A percentile compares a stretch with the other conserved stretches of the same genome.
Evolutionary conservation across 2,113 vertebrate genomes (phyloP).

Genomic region (Crotalus helleri): DNA sequence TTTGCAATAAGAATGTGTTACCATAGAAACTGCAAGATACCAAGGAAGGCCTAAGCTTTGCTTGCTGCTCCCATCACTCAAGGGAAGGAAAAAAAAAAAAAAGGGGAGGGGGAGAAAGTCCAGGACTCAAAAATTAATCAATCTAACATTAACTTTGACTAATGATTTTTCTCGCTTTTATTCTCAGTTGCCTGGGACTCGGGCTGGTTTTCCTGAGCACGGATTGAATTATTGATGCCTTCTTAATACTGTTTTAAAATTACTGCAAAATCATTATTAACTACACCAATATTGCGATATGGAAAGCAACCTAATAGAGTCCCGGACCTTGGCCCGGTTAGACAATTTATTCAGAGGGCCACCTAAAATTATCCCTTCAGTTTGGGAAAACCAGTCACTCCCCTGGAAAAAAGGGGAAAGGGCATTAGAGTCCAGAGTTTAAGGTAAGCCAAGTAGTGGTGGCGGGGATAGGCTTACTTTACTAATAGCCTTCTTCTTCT

Average conservation of each 20-base stretch:
- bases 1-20: constrained; percentile 26
- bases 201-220: constrained; percentile 10
- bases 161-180: constrained; percentile 29
- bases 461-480: not conserved
- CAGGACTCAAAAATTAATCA: constrained; percentile 58
- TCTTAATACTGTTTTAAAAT: constrained; percentile 36
- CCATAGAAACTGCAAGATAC: constrained; percentile 60
- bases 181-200: constrained; percentile 36
- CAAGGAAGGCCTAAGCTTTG: constrained; percentile 42
- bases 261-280: constrained; percentile 44
- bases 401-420: too few species aligned
- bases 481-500: not conserved
- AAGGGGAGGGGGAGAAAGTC: not conserved
- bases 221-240: constrained; percentile 42
- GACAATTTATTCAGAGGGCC: not conserved
- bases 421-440: not conserved
- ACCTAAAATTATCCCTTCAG: too few species aligned
- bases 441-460: not conserved
- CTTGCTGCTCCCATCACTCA: constrained; percentile 34
- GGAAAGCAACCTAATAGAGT: not conserved
- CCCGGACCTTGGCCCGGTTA: not conserved
- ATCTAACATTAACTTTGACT: constrained; percentile 56
- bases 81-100: constrained; percentile 33
- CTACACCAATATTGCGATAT: not conserved
- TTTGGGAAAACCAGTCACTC: not conserved